These are phyloP conservation scores for Acrobasis suavella DNA, from an alignment of 2,888 invertebrate genomes.

Conservation along the genomic window DNA sequence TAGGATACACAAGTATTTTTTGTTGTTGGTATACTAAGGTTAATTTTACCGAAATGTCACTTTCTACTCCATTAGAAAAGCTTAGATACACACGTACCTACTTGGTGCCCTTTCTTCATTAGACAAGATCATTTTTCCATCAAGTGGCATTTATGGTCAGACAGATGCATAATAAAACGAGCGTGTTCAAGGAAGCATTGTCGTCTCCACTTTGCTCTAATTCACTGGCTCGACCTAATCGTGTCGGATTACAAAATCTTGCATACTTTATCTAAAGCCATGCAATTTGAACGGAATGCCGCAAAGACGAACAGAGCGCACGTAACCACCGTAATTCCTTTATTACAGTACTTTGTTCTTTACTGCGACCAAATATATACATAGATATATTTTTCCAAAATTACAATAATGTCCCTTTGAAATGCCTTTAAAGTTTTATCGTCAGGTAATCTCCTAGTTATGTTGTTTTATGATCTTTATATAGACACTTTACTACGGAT, in stretches of 20 bases:
- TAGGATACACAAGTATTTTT: no score
- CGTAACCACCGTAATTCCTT: conserved; percentile 38
- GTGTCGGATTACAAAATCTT: conserved; percentile 53
- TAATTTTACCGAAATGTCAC: no score
- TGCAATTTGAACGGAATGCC: conserved; percentile 56
- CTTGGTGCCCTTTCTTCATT: no score
- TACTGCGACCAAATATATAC: conserved; percentile 36
- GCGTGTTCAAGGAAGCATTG: conserved; percentile 34
- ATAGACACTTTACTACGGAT: not conserved
- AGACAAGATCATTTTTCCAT: no score
- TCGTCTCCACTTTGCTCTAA: conserved; percentile 37
- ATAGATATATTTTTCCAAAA: conserved; percentile 11
- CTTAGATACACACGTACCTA: no score
- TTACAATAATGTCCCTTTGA: not conserved
- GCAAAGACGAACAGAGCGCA: conserved; percentile 23
- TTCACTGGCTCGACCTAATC: conserved; percentile 38
- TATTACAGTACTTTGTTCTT: conserved; percentile 35
- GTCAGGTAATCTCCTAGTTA: not conserved
- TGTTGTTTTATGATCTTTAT: not conserved
- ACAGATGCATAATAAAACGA: conserved; percentile 22
- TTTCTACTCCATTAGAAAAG: no score
- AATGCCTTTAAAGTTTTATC: not conserved
- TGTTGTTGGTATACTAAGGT: no score
- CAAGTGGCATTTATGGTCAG: not conserved
- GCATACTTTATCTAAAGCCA: conserved; percentile 50